Conservation (phyloP, 2,113 vertebrate species). For the Seriola aureovittata region DNA sequence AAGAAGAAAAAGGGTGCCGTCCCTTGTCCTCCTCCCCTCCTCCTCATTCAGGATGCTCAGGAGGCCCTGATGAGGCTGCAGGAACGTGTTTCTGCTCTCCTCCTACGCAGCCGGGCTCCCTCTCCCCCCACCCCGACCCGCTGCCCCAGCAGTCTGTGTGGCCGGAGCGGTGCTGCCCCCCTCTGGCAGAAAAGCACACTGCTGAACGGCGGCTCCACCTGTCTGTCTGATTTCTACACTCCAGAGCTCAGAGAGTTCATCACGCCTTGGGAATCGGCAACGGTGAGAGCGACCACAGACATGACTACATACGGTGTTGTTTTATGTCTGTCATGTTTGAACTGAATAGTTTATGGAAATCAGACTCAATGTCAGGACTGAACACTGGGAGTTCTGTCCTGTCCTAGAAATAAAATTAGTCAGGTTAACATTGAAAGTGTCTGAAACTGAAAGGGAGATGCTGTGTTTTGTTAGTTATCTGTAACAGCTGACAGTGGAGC, state of each 20-base stretch:
- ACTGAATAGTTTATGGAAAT: not conserved
- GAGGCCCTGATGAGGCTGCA: conserved; percentile 82
- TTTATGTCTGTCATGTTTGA: not conserved
- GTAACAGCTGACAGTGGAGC: not conserved
- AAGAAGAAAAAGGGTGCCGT: conserved; percentile 80
- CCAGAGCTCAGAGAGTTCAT: conserved; percentile 83
- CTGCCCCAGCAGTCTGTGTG: conserved; percentile 82
- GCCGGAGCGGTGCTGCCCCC: conserved; percentile 68
- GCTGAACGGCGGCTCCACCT: conserved; percentile 48
- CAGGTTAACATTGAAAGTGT: not conserved
- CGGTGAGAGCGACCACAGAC: conserved; percentile 74
- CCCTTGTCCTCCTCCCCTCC: conserved; percentile 77
- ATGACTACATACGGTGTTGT: not conserved
- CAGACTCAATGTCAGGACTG: not conserved
- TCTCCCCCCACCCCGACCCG: conserved; percentile 85
- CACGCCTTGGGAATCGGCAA: conserved; percentile 61
- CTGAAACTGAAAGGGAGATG: not conserved
- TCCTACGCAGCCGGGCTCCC: conserved; percentile 80
- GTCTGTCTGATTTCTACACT: conserved; percentile 82
- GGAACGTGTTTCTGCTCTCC: conserved; percentile 87
- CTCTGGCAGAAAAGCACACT: conserved; percentile 92
- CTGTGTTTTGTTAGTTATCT: not conserved
- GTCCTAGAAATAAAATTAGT: not conserved
- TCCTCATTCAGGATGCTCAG: conserved; percentile 88
- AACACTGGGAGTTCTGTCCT: not conserved